Evolutionary conservation across 2,888 invertebrate genomes (phyloP).

Genomic region (Campaea margaritaria): DNA sequence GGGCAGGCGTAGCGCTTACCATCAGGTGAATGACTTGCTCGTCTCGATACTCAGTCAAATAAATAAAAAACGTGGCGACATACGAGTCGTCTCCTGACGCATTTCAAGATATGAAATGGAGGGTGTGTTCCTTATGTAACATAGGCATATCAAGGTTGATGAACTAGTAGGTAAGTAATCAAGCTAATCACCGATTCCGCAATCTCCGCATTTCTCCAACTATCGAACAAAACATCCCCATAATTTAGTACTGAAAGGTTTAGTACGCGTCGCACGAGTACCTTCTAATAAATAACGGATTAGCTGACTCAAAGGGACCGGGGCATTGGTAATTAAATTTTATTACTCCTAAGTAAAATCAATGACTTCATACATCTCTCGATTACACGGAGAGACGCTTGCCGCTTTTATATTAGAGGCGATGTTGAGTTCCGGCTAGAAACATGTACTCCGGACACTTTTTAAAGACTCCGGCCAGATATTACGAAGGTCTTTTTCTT

Average conservation of each 20-base stretch:
- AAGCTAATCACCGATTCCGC: constrained; percentile 9
- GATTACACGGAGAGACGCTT: constrained; percentile 36
- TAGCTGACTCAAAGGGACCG: constrained; percentile 54
- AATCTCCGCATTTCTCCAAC: constrained; percentile 18
- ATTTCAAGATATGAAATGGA: no score
- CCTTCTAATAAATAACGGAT: constrained; percentile 70
- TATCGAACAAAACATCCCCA: constrained; percentile 46
- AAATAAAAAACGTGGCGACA: no score
- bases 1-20: no score
- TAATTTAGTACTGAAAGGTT: constrained; percentile 55
- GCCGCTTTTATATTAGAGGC: constrained; percentile 10
- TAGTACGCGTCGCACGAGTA: constrained; percentile 45
- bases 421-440: constrained; percentile 1
- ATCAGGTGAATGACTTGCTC: no score
- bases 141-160: no score
- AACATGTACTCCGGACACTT: not conserved
- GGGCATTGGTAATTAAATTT: constrained; percentile 66
- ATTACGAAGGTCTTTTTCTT: no score
- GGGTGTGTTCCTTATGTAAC: no score
- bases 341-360: constrained; percentile 68
- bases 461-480: not conserved
- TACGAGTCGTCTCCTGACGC: no score
- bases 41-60: no score
- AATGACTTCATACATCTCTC: constrained; percentile 58
- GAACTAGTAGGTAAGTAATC: not conserved